Evolutionary conservation across 2,113 vertebrate genomes (phyloP), one percentile per base, ranked within the genome.

Genomic region (Coptodon bakossiorum): DNA sequence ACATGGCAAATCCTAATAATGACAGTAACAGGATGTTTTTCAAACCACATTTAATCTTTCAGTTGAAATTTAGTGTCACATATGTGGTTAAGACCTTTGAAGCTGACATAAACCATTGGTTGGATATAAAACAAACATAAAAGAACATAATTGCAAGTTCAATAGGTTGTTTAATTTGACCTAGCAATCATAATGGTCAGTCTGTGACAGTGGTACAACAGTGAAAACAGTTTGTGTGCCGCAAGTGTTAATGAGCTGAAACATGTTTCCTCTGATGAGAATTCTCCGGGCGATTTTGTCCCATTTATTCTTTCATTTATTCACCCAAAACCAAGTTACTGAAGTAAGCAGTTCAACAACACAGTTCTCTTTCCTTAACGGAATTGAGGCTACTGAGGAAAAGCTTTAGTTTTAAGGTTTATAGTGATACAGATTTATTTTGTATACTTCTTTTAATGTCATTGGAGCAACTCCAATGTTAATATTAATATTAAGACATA

Each of bases 261-360:
- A 13, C 40, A 6, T 76, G 73, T 78, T 80, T 34, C 19, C 83
- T 29, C 52, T 80, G 38, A 59, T 73, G 31, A 66, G 57, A 78
- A 48, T n/a, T 40, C 68, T 19, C 7, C 5, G n/a, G 57, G 71
- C 43, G 73, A 78, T 54, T 86, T 6, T 81, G 81, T 80, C 36
- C 85, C 66, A 88, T 59, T 91, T 91, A 73, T 88, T 89, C n/a
- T 66, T 68, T 81, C 11, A 80, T 38, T 73, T 6, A 2, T 63
- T 85, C 52, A 66, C 50, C 45, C 36, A 82, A 89, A 92, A 87
- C 43, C 85, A 89, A 82, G 88, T 92, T 93, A 91, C 54, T 83
- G 53, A 82, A 86, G 78, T 34, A 88, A 91, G 17, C 53, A 71
- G 88, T 86, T 84, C 84, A 87, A 76, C 57, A 80, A 81, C 76